Percentiles rank a stretch among this genome's conserved stretches.
Conservation (phyloP, 2,113 vertebrate genomes). For the Laticauda laticaudata region DNA sequence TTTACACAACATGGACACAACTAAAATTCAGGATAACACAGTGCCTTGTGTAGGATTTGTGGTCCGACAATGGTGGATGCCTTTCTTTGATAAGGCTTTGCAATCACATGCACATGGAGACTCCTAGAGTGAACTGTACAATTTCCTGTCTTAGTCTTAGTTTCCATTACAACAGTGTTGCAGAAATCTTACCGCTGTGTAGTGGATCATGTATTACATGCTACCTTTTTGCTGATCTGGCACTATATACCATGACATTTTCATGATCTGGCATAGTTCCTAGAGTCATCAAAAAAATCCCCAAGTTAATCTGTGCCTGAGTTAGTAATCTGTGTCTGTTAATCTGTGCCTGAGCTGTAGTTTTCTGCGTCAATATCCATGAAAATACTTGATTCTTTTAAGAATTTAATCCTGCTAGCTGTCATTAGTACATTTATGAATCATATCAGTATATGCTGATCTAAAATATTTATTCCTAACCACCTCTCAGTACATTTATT, state of each 20-base stretch:
- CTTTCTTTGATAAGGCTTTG: neutral
- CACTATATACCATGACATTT: neutral
- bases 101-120: neutral
- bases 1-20: neutral
- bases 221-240: neutral
- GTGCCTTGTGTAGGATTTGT: neutral
- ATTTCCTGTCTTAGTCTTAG: neutral
- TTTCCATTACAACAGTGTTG: neutral
- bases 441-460: neutral
- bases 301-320: neutral
- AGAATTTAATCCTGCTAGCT: neutral
- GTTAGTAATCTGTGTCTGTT: too few species aligned
- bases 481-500: neutral
- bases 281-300: neutral
- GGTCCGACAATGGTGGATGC: neutral
- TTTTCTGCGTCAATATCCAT: neutral
- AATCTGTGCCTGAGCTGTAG: neutral
- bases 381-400: neutral
- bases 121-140: neutral
- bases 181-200: neutral
- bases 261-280: neutral
- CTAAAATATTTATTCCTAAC: neutral
- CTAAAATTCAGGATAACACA: neutral
- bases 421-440: neutral
- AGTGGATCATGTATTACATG: neutral